Base-by-base conservation (phyloP, 2,113 vertebrate genomes). In the Dendropsophus ebraccatus region DNA sequence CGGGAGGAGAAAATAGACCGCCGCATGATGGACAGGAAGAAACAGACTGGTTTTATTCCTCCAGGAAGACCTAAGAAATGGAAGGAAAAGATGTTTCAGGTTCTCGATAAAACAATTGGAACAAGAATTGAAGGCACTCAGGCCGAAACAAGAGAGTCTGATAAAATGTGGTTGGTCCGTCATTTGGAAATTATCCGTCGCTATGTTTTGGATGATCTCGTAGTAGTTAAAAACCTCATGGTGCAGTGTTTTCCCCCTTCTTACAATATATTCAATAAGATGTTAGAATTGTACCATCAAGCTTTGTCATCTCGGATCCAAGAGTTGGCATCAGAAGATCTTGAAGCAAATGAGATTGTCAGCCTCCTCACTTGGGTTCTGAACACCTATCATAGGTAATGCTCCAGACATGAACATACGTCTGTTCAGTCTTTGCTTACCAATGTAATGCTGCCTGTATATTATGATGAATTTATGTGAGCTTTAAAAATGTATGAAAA, bases 111-210 rank as follows among this genome's bases (percentile, higher is more conserved):
- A 69, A 99, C 97, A 0, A 96, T 99, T 81, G 94, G 93, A 85
- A 97, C 92, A 0, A 94, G 97, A 75, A 99, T 99, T 0, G 98
- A 99, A 90, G 95, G 97, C 77, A 96, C 96, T 9, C 98, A 99
- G 91, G 91, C 97, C 0, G 97, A 97, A 83, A 99, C 97, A 0
- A 94, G 96, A 62, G 96, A 98, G 85, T 96, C 94, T 0, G 97
- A 99, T 91, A 97, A 98, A 89, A 99, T 99, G 98, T 99, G 98
- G 98, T 95, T 99, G 0, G 98, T 99, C 62, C 96, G 97, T 21
- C 96, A 99, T 45, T 91, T 99, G 14, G 98, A 99, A 92, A 96
- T 99, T 87, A 96, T 96, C 10, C 93, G 98, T 78, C 97, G 96
- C 87, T 98, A 99, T 0, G 95, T 99, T 65, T 90, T 98, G 37